phyloP scores from a whole-genome alignment of 2,113 vertebrate species.

The Columba janthina region DNA sequence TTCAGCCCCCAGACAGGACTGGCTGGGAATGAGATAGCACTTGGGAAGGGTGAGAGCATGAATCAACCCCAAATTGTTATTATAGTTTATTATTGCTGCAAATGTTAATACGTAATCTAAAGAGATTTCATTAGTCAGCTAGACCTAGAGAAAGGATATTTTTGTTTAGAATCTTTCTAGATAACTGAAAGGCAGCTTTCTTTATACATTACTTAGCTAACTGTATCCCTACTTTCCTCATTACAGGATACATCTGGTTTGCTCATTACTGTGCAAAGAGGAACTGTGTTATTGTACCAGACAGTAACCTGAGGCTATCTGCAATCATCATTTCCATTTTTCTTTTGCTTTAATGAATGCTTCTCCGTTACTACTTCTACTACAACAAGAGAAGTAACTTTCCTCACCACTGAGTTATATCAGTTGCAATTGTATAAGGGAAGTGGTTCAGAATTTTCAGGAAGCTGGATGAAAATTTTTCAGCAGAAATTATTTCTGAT shows the following conservation, averaged over 20 bases:
- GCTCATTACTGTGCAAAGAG: neutral
- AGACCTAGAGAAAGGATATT: neutral
- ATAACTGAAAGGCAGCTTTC: neutral
- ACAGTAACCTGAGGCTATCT: slow-evolving; percentile 9
- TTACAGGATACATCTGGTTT: slow-evolving; percentile 31
- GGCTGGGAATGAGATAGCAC: neutral
- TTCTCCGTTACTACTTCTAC: neutral
- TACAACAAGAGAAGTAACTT: neutral
- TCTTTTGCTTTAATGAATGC: slow-evolving; percentile 25
- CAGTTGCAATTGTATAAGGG: neutral
- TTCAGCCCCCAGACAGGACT: neutral
- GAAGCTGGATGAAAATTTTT: neutral
- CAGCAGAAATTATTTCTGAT: neutral
- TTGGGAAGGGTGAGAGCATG: neutral
- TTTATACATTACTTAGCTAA: neutral
- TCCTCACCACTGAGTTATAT: neutral
- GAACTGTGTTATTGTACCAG: neutral
- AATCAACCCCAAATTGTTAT: neutral
- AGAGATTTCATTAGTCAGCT: neutral
- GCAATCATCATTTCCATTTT: slow-evolving; percentile 24
- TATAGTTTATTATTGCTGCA: neutral
- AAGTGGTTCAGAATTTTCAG: neutral
- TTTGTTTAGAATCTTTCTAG: neutral
- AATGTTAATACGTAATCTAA: neutral
- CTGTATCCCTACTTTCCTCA: neutral